Base-by-base conservation (phyloP, 2,888 invertebrate genomes). In the Sinohyriopsis cumingii region DNA sequence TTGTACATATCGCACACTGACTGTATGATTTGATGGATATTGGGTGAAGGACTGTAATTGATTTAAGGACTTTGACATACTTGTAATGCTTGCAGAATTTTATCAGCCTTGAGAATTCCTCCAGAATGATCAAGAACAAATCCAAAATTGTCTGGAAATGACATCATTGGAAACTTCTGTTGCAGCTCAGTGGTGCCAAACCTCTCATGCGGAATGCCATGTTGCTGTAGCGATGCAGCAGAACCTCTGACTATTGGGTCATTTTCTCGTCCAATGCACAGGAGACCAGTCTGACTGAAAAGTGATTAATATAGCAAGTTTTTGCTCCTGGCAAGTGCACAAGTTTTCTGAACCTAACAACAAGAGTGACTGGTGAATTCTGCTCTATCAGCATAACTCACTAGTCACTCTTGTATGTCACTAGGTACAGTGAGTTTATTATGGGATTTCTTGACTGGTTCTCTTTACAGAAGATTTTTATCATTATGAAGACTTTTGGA, bases 71-170 rank as follows among this genome's bases (percentile, higher is more conserved):
- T 15, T 3, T 22, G 25, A 55, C 67, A 60, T 80, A 90, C 90
- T 81, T 88, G 89, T 25, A 82, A 82, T 4, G 86, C 83, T 24
- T 54, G 28, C 19, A 89, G 71, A 33, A 83, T 80, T 69, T 83
- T 85, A 63, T 87, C 87, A 3, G 89, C 85, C 62, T 77, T 71
- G 25, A 89, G 71, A 7, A 87, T 71, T 0, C 88, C 88, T 0
- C 84, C 89, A 7, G 80, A 80, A 6, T 76, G 70, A 65, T 89
- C 89, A 1, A 84, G 70, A 9, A 88, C 66, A 24, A 78, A 84
- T 1, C 66, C 74, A 65, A 69, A 78, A 19, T 77, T 67, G 15
- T 77, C 69, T 4, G 81, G 79, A 59, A 80, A 81, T 6, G 65
- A 64, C 20, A 88, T 57, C 73, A 78, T 77, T 9, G 87, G 85